Conservation (phyloP, 2,113 vertebrate species). For the Phrynosoma platyrhinos region DNA sequence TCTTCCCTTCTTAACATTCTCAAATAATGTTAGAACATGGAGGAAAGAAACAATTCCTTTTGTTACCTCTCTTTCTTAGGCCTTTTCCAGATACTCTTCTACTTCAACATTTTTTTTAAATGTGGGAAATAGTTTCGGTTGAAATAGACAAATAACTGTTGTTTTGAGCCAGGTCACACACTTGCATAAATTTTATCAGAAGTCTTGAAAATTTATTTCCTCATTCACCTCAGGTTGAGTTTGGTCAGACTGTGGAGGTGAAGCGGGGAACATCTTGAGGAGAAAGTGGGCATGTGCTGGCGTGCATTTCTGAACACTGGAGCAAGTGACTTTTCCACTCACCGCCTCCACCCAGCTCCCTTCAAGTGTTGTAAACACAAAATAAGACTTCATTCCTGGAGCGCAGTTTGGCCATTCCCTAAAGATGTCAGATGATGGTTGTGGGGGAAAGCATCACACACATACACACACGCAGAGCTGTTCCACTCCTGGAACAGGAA, state of each 20-base stretch:
- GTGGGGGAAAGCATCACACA: background rate
- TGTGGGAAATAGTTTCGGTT: background rate
- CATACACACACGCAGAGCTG: background rate
- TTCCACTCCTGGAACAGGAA: conserved; percentile 47
- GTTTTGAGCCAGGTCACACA: too few species aligned
- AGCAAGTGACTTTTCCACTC: background rate
- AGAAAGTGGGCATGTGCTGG: background rate
- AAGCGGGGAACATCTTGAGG: background rate
- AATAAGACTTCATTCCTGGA: conserved; percentile 12
- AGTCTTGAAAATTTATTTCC: too few species aligned
- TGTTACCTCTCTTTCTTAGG: background rate
- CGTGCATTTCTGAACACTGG: background rate
- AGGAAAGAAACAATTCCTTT: too few species aligned
- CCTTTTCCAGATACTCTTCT: background rate
- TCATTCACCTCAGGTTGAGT: background rate
- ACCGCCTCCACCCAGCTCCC: fast-evolving
- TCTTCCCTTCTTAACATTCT: too few species aligned
- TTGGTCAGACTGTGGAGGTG: background rate
- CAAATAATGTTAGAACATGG: too few species aligned
- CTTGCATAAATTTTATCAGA: too few species aligned
- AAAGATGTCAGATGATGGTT: background rate
- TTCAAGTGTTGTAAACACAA: background rate
- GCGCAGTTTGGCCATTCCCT: background rate
- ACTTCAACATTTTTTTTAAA: background rate
- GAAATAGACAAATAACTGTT: background rate